Evolutionary conservation across 1,140 invertebrate genomes (phyloP), one percentile per base, ranked within the genome.

Genomic region (Musca vetustissima): DNA sequence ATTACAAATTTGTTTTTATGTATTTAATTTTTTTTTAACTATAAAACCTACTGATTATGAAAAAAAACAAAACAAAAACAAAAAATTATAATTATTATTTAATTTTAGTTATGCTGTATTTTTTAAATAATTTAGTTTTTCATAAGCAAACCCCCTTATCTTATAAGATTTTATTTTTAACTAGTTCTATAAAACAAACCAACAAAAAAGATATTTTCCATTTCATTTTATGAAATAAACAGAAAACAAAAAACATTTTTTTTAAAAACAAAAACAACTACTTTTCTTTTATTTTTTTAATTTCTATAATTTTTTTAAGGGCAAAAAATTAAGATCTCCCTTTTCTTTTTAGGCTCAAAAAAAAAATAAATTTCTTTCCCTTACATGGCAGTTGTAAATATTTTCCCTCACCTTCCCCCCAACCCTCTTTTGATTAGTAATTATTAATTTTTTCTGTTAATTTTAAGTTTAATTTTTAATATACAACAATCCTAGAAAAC

Each of bases 1-100:
- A 22, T 32, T 57, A 57, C 6, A 36, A 13, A 28, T 43, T 61
- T 61, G 57, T 61, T 61, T 61, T 61, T 61, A 61, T 61, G 57
- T 61, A 61, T 61, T 61, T 61, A 61, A 61, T 61, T 61, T 52
- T 19, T 52, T 19, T 52, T 21, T 52, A 22, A 52, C 21, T 32
- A 32, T 43, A 43, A 43, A 43, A 43, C 36, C 28, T 4, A 32
- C 28, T 9, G 4, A 3, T 9, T 9, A 3, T 9, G 4, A 4
- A 32, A 32, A 43, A 43, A 43, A 43, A 7, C 36, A 43, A 7
- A 43, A 6, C 4, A 43, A 4, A 43, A 43, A 43, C 28, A 43
- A 43, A 43, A 43, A 6, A 32, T 32, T 32, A 59, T 32, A 8
- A 59, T 61, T 61, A 61, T 61, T 61, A 61, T 61, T 61, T 61